phyloP scores from a whole-genome alignment of 2,797 vertebrate species.

The Hypotaenidia okinawae region DNA sequence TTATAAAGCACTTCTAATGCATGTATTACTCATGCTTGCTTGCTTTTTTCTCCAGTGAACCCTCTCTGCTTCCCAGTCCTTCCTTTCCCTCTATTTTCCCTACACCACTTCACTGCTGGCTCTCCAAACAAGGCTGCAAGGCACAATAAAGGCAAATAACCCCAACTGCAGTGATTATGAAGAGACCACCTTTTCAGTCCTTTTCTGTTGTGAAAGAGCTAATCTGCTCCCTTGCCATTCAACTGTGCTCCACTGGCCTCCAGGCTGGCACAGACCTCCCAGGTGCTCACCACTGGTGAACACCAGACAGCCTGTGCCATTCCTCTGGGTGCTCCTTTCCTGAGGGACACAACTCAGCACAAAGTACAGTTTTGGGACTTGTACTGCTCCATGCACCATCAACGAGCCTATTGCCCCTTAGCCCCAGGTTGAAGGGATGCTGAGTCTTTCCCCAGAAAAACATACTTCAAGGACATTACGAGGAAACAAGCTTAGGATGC shows the following conservation, averaged over 20 bases:
- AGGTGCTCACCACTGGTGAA: background rate
- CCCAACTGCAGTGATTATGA: background rate
- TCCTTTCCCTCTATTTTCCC: constrained; percentile 7
- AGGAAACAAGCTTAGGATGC: background rate
- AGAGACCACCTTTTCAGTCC: background rate
- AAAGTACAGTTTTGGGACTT: background rate
- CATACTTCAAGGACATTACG: background rate
- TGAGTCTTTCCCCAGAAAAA: background rate
- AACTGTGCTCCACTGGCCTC: background rate
- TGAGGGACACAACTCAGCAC: background rate
- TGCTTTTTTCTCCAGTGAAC: constrained; percentile 26
- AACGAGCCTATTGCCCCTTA: background rate
- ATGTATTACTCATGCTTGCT: constrained; percentile 42
- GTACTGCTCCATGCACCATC: background rate
- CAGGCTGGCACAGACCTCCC: background rate
- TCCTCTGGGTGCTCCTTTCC: background rate
- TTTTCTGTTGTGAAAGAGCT: background rate
- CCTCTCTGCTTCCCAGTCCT: constrained; percentile 21
- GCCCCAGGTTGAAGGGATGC: background rate
- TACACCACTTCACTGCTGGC: background rate
- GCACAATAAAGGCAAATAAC: constrained; percentile 33
- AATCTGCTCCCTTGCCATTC: background rate
- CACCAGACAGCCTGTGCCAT: background rate
- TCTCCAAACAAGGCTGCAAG: background rate
- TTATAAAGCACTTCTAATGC: constrained; percentile 60